Evolutionary conservation across 2,797 vertebrate species (phyloP), one percentile per base, ranked within the genome.

Genomic region (Hoplostethus atlanticus): DNA sequence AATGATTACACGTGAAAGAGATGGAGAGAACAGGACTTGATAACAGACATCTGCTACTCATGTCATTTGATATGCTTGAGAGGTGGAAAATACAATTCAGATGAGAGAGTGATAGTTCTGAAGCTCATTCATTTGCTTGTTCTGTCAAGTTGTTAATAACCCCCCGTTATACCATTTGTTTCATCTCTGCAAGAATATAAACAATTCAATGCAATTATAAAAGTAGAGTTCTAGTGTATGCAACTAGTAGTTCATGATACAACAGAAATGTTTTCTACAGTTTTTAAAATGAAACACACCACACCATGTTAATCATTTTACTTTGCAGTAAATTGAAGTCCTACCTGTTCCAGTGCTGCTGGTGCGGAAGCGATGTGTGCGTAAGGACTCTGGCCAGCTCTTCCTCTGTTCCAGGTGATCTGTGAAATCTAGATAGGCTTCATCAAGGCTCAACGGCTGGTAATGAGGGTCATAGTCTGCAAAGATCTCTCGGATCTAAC

Each of bases 361-460:
- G 77, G 74, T 55, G 53, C 67, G 79, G 72, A 90, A 86, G 71
- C 77, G 74, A 84, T 96, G 94, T 28, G 88, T 96, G 62, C 96
- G 95, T 81, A 86, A 92, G 17, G 95, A 92, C 65, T 98, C 96
- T 25, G 96, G 93, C 96, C 97, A 98, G 73, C 88, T 93, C 75
- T 90, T 84, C 73, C 97, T 96, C 93, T 96, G 92, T 48, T 96
- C 89, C 88, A 99, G 90, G 84, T 99, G 96, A 16, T 96, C 94
- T 84, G 96, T 98, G 85, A 99, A 96, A 83, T 99, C 97, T 93
- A 99, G 89, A 91, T 97, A 99, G 48, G 97, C 98, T 94, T 99
- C 98, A 87, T 99, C 98, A 87, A 99, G 94, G 84, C 98, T 98
- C 94, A 98, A 2, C 42, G 97, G 92, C 94, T 97, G 93, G 91